Conservation (phyloP, 2,888 invertebrate species). For the Pseudococcus longispinus region DNA sequence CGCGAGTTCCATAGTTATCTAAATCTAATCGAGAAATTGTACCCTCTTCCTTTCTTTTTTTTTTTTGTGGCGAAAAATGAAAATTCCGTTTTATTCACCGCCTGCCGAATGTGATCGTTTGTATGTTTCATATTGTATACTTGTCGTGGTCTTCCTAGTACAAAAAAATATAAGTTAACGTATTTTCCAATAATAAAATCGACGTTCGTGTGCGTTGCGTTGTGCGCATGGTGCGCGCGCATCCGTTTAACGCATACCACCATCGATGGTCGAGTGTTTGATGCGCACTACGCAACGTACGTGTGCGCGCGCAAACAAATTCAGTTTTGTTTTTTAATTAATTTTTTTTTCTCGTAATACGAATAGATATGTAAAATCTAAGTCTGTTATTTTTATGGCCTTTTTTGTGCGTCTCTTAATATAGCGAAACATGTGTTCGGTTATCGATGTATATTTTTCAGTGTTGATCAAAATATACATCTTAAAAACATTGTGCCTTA, state of each 20-base stretch:
- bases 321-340: neutral
- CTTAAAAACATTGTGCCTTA: slow-evolving; percentile 51
- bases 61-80: neutral
- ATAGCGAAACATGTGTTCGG: slow-evolving; percentile 54
- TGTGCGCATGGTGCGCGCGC: slow-evolving; percentile 9
- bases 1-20: neutral
- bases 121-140: slow-evolving; percentile 18
- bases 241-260: neutral
- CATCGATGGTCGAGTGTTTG: neutral
- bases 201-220: neutral
- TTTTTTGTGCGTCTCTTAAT: slow-evolving; percentile 18
- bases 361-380: neutral
- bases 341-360: neutral
- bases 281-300: neutral
- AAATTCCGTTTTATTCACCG: neutral
- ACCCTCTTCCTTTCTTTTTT: neutral
- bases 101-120: slow-evolving; percentile 1
- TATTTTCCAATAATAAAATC: neutral
- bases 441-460: slow-evolving; percentile 47
- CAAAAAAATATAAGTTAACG: neutral
- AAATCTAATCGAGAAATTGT: neutral
- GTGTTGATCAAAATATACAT: neutral
- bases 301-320: neutral
- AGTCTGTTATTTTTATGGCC: slow-evolving; percentile 52
- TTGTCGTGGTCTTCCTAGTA: slow-evolving; percentile 33